Conservation (phyloP, 2,113 vertebrate species). For the Pangasianodon hypophthalmus region DNA sequence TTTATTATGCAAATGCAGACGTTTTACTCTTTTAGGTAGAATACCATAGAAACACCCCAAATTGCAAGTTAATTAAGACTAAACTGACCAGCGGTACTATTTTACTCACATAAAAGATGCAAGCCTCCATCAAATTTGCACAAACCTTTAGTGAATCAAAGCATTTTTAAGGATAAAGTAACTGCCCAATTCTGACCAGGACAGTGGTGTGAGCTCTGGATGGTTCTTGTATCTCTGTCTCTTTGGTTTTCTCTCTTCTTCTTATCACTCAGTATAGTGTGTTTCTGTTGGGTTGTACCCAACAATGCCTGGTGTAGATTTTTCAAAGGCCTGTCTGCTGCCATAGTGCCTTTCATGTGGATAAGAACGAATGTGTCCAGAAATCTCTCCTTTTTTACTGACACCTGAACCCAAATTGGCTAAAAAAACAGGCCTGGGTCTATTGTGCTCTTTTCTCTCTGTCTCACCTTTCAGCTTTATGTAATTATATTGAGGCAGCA, state of each 20-base stretch:
- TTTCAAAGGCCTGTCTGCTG: not conserved
- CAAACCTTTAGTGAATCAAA: not conserved
- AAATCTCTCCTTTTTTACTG: slow-evolving; percentile 1
- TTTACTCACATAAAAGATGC: not conserved
- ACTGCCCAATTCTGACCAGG: not conserved
- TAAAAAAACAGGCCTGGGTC: not conserved
- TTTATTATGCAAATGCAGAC: not conserved
- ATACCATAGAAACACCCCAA: not conserved
- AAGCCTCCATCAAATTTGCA: not conserved
- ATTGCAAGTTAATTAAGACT: not conserved
- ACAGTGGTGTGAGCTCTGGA: not conserved
- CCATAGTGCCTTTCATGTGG: not conserved
- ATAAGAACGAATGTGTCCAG: not conserved
- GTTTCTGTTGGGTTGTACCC: not conserved
- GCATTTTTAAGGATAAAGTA: not conserved
- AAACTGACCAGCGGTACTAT: not conserved
- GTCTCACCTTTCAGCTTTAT: slow-evolving; percentile 25
- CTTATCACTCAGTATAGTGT: not conserved
- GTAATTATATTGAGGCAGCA: slow-evolving; percentile 23
- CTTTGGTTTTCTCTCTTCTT: not conserved
- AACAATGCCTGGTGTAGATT: not conserved
- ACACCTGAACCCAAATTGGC: not conserved
- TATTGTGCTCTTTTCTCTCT: not conserved
- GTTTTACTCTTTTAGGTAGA: not conserved
- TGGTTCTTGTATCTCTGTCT: not conserved